Conservation (phyloP, 2,113 vertebrate species). For the Prinia subflava region DNA sequence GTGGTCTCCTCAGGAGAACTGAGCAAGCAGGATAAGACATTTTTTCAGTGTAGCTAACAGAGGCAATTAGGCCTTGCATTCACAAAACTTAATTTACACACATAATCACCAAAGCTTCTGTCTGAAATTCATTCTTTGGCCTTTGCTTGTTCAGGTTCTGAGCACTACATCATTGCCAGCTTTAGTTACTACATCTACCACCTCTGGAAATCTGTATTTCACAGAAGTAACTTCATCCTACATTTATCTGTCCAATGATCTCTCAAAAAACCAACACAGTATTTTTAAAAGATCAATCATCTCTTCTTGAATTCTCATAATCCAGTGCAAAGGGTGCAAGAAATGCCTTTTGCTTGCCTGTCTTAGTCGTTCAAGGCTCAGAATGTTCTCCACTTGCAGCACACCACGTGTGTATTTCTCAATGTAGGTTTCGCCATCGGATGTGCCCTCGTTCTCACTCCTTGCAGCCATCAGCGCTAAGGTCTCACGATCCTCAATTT, state of each 20-base stretch:
- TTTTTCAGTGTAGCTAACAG: background rate
- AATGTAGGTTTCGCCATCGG: slow-evolving; percentile 92
- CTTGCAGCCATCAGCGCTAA: slow-evolving; percentile 93
- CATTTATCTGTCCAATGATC: rapidly evolving
- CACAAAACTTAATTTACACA: background rate
- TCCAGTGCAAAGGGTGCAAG: background rate
- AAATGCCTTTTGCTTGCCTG: slow-evolving; percentile 73
- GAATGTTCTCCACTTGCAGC: slow-evolving; percentile 93
- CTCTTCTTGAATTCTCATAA: background rate
- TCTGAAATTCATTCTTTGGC: background rate
- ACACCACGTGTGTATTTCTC: slow-evolving; percentile 94
- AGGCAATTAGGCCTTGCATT: background rate
- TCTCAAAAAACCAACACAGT: background rate
- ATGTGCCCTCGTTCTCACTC: slow-evolving; percentile 83
- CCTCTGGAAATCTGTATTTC: background rate
- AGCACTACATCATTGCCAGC: background rate
- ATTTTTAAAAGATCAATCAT: background rate
- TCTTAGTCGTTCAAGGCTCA: slow-evolving; percentile 90
- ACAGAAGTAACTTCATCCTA: background rate
- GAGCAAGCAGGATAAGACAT: background rate
- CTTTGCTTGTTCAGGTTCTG: background rate
- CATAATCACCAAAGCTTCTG: background rate
- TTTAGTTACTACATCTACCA: background rate
- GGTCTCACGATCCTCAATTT: slow-evolving; percentile 93
- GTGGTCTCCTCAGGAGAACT: background rate